Base-by-base conservation (phyloP, 35 echinoderm and acorn worm species). In the Amphiura filiformis region DNA sequence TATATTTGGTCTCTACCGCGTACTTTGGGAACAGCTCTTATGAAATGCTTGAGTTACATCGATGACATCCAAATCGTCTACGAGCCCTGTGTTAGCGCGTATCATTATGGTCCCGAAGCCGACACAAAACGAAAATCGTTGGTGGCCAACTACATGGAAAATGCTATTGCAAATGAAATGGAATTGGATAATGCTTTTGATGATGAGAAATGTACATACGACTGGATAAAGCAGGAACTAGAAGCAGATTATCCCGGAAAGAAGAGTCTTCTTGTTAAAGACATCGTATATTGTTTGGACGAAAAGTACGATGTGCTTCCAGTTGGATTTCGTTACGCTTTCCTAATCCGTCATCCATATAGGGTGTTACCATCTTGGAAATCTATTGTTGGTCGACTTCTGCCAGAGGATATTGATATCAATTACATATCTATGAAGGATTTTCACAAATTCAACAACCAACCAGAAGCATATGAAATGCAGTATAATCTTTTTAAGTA, bases 251-350 rank as follows among this genome's bases (percentile, higher is more conserved):
- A 57, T 65, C 23, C 80, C 36, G 87, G 56, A 0, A 79, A 88
- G 33, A 84, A 93, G 31, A 49, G 83, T 33, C 13, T 93, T 13
- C 84, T 93, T 37, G 81, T 88, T 36, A 93, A 93, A 85, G 91
- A 93, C 39, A 81, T 93, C 86, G 80, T 81, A 5, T 56, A 52
- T 38, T 61, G 70, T 61, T 36, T 93, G 18, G 36, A 57, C 57
- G 70, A 40, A 32, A 82, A 75, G 26, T 78, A 88, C 32, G 56
- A 84, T 11, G 77, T 78, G 39, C 38, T 93, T 22, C 91, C 91
- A 14, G 70, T 80, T 30, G 91, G 91, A 15, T 84, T 88, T 39
- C n/a, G n/a, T n/a, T n/a, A n/a, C n/a, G n/a, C n/a, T n/a, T n/a
- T n/a, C n/a, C n/a, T n/a, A n/a, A n/a, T n/a, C n/a, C n/a, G n/a